phyloP scores from a whole-genome alignment of 1,140 invertebrate genomes.

The Temnothorax nylanderi region DNA sequence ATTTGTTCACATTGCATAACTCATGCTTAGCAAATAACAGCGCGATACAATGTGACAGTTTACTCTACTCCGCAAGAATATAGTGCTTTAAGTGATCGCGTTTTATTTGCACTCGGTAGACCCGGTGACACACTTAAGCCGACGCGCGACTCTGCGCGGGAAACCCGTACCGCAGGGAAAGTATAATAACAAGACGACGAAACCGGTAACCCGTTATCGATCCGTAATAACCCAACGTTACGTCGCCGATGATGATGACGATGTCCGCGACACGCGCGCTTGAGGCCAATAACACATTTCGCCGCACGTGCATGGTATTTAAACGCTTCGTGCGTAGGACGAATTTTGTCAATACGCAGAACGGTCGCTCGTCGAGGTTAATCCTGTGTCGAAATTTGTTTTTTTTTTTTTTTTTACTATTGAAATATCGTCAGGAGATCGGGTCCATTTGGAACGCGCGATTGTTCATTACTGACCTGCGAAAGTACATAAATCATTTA shows the following conservation, averaged over 20 bases:
- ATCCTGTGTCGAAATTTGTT: not conserved
- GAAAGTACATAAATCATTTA: not conserved
- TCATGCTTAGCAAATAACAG: not conserved
- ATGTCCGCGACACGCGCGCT: not conserved
- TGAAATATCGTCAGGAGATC: not conserved
- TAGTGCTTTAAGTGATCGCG: conserved; percentile 60
- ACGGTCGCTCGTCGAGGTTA: not conserved
- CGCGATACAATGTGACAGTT: conserved; percentile 1
- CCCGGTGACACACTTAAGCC: conserved; percentile 76
- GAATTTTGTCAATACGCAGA: not conserved
- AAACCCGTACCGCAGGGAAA: conserved; percentile 67
- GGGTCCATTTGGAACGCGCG: not conserved
- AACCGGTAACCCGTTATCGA: conserved; percentile 54
- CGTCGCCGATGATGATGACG: conserved; percentile 65
- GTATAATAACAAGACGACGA: conserved; percentile 66
- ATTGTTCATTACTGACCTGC: not conserved
- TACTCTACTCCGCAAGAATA: not conserved
- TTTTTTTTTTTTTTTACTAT: too few relatives aligned
- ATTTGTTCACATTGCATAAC: conserved; percentile 14
- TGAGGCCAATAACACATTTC: conserved; percentile 44
- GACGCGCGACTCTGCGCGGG: conserved; percentile 46
- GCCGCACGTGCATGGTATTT: conserved; percentile 26
- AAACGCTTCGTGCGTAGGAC: not conserved
- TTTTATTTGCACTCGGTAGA: conserved; percentile 73
- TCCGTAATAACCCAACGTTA: conserved; percentile 69